These are phyloP conservation scores for Arremon brunneinucha DNA, from an alignment of 2,797 vertebrate genomes.

Conservation along the genomic window DNA sequence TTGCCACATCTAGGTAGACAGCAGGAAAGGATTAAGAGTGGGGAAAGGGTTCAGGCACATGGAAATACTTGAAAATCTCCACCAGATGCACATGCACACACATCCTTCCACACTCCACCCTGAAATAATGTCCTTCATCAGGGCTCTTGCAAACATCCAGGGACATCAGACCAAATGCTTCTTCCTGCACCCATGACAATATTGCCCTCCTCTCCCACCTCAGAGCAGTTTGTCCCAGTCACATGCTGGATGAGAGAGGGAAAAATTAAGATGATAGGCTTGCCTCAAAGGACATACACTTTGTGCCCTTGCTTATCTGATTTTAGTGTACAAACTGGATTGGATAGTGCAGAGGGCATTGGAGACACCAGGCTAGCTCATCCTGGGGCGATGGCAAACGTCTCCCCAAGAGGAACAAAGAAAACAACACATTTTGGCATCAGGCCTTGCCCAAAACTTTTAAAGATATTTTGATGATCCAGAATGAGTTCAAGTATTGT, in stretches of 20 bases:
- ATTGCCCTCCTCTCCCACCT: background rate
- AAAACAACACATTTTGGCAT: background rate
- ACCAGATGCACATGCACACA: background rate
- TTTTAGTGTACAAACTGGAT: background rate
- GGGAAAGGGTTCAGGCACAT: background rate
- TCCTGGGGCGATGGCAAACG: background rate
- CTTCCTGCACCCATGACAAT: background rate
- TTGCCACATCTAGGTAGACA: background rate
- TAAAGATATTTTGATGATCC: background rate
- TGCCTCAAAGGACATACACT: background rate
- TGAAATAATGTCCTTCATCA: background rate
- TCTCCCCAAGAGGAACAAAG: background rate
- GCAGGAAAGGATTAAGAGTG: background rate
- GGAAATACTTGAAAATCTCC: background rate
- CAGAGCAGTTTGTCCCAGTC: background rate
- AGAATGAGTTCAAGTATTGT: background rate
- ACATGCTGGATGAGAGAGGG: rapidly evolving
- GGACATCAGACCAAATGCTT: background rate
- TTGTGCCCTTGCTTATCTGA: background rate
- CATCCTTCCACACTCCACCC: background rate
- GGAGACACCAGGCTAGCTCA: background rate
- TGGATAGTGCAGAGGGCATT: background rate
- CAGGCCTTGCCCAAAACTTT: background rate
- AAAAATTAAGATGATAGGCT: background rate
- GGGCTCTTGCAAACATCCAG: background rate